phyloP scores from a whole-genome alignment of 2,113 vertebrate species.

The Mugil cephalus region DNA sequence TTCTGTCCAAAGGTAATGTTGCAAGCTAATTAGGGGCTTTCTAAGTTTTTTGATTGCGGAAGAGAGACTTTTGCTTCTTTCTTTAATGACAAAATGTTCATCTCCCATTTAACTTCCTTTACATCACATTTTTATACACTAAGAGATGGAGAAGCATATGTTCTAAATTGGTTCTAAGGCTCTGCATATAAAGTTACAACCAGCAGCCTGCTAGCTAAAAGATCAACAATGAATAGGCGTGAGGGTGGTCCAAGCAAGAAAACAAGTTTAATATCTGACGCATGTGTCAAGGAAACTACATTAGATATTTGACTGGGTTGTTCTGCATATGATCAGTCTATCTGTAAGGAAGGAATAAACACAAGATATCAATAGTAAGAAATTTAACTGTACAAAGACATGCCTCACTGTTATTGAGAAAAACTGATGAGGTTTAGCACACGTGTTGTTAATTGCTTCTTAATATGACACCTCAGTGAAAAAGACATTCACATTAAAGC shows the following conservation, averaged over 20 bases:
- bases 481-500: not conserved
- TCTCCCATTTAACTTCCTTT: too few relatives aligned
- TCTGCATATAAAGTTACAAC: not conserved
- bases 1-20: not conserved
- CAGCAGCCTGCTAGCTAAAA: not conserved
- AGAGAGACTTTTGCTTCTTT: not conserved
- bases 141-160: too few relatives aligned
- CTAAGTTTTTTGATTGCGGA: not conserved
- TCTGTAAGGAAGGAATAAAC: not conserved
- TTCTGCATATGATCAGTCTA: not conserved
- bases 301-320: not conserved
- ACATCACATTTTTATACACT: too few relatives aligned
- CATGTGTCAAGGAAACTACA: not conserved
- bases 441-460: not conserved
- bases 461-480: not conserved
- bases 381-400: not conserved
- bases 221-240: not conserved
- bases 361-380: not conserved
- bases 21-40: not conserved
- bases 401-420: not conserved
- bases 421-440: not conserved
- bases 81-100: too few relatives aligned
- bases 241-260: not conserved
- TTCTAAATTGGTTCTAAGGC: too few relatives aligned
- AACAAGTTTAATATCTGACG: too few relatives aligned